Evolutionary conservation across 2,113 vertebrate species (phyloP).

Genomic region (Percina caprodes): DNA sequence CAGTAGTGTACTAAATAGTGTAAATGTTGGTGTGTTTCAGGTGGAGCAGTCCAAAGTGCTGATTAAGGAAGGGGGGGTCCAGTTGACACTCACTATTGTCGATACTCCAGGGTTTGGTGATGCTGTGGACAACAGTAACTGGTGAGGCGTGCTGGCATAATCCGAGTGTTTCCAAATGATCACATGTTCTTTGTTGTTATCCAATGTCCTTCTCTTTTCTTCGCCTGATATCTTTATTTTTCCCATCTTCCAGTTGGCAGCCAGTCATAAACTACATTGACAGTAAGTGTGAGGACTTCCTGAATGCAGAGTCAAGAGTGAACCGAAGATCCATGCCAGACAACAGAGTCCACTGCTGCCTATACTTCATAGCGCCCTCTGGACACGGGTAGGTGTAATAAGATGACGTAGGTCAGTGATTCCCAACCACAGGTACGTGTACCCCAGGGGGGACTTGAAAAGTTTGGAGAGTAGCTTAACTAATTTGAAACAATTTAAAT

Average conservation of each 20-base stretch:
- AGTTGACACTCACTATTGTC: slow-evolving; percentile 87
- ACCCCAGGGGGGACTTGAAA: no score
- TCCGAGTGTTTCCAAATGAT: neutral
- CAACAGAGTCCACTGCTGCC: slow-evolving; percentile 85
- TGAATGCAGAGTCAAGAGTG: slow-evolving; percentile 84
- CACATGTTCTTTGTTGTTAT: neutral
- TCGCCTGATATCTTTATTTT: neutral
- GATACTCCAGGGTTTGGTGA: slow-evolving; percentile 87
- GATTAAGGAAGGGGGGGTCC: slow-evolving; percentile 87
- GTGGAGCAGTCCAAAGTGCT: slow-evolving; percentile 87
- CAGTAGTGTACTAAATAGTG: neutral
- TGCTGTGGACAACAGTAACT: slow-evolving; percentile 88
- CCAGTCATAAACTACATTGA: slow-evolving; percentile 84
- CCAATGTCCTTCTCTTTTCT: neutral
- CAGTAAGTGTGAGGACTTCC: slow-evolving; percentile 85
- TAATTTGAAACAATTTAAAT: no score
- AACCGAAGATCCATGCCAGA: slow-evolving; percentile 84
- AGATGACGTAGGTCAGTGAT: neutral
- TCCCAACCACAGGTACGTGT: no score
- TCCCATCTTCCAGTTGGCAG: slow-evolving; percentile 78
- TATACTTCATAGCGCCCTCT: slow-evolving; percentile 85
- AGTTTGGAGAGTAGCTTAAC: no score
- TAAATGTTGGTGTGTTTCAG: slow-evolving; percentile 62
- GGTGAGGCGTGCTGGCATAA: slow-evolving; percentile 65
- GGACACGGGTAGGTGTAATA: slow-evolving; percentile 79